phyloP scores from a whole-genome alignment of 2,797 vertebrate species.

The Acomys russatus region DNA sequence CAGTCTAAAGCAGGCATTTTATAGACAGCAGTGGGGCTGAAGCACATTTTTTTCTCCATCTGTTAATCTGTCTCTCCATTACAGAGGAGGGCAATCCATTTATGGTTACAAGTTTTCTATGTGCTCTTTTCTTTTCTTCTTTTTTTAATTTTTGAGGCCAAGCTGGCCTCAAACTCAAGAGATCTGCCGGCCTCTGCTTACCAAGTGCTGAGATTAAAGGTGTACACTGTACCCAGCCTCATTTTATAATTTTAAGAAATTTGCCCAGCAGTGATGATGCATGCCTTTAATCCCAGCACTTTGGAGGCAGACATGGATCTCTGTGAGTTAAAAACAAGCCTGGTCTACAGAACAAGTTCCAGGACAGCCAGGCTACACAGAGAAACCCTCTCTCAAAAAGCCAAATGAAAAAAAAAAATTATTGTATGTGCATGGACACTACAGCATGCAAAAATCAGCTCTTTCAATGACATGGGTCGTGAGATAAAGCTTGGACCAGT shows the following conservation, averaged over 20 bases:
- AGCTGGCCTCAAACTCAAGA: background rate
- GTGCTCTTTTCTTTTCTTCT: background rate
- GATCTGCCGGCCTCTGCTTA: background rate
- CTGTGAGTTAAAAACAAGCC: background rate
- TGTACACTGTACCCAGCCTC: background rate
- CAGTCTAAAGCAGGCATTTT: background rate
- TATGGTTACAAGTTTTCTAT: background rate
- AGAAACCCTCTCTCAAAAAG: background rate
- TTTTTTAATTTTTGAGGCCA: background rate
- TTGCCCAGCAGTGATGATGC: background rate
- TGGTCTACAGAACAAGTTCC: background rate
- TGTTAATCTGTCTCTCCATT: background rate
- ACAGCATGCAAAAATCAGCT: background rate
- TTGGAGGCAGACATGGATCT: background rate
- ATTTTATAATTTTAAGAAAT: no score
- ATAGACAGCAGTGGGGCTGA: background rate
- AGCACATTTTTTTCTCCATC: background rate
- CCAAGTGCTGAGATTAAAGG: background rate
- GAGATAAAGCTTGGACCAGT: background rate
- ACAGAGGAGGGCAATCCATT: background rate
- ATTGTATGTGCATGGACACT: background rate
- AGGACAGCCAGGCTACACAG: background rate
- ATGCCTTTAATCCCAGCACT: background rate
- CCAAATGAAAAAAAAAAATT: background rate
- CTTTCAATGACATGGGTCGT: background rate